Evolutionary conservation across 2,888 invertebrate genomes (phyloP).

Genomic region (Harpagoxenus sublaevis): DNA sequence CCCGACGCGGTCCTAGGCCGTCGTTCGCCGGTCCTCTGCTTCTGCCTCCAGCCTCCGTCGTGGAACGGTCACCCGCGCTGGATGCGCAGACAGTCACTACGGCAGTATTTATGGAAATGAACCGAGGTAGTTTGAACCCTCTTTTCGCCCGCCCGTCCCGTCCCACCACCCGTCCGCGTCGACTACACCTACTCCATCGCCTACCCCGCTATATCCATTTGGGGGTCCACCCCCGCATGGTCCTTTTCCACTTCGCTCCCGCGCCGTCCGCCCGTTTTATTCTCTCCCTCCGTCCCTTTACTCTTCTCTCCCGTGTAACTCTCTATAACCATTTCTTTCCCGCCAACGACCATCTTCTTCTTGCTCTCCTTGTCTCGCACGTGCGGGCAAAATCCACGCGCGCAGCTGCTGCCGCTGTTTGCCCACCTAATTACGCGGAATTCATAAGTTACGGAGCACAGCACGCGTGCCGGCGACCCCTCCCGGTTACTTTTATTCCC

Average conservation of each 20-base stretch:
- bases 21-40: slow-evolving; percentile 18
- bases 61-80: slow-evolving; percentile 61
- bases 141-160: slow-evolving; percentile 62
- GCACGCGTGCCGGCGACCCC: slow-evolving; percentile 62
- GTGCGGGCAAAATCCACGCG: slow-evolving; percentile 62
- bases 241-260: slow-evolving; percentile 48
- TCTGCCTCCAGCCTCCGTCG: slow-evolving; percentile 22
- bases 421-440: slow-evolving; percentile 83
- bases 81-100: slow-evolving; percentile 69
- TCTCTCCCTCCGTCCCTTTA: slow-evolving; percentile 41
- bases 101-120: slow-evolving; percentile 83
- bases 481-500: slow-evolving; percentile 73
- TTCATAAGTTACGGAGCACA: slow-evolving; percentile 80
- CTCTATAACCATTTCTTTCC: not conserved
- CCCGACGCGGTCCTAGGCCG: slow-evolving; percentile 3
- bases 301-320: not conserved
- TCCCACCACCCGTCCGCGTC: slow-evolving; percentile 2
- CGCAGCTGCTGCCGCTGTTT: slow-evolving; percentile 77
- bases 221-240: slow-evolving; percentile 13
- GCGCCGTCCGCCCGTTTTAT: slow-evolving; percentile 23
- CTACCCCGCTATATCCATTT: slow-evolving; percentile 22
- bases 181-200: slow-evolving; percentile 32
- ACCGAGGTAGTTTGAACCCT: slow-evolving; percentile 80
- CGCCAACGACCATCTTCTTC: slow-evolving; percentile 29
- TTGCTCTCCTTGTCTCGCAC: slow-evolving; percentile 51